phyloP scores from a whole-genome alignment of 2,888 invertebrate species.

The Ormyrus pomaceus region DNA sequence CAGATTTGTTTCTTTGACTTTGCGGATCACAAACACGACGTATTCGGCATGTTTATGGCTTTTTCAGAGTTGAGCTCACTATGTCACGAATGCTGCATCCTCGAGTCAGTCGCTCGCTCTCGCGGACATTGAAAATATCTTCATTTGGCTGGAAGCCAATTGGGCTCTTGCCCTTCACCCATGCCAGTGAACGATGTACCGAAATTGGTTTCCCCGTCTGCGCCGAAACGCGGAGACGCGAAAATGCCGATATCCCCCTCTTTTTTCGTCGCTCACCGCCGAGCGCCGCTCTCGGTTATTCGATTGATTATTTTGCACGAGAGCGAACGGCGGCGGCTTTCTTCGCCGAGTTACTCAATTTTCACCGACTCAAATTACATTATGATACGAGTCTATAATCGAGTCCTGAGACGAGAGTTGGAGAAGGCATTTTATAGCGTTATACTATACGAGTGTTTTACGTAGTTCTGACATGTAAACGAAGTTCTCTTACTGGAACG shows the following conservation, averaged over 20 bases:
- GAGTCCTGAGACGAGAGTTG: too few relatives aligned
- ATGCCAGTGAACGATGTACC: slow-evolving; percentile 72
- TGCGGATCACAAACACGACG: slow-evolving; percentile 5
- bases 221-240: slow-evolving; percentile 54
- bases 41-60: slow-evolving; percentile 54
- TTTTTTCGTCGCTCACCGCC: neutral
- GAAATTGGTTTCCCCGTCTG: slow-evolving; percentile 69
- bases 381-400: slow-evolving; percentile 1
- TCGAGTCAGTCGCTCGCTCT: neutral
- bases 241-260: slow-evolving; percentile 42
- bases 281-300: neutral
- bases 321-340: neutral
- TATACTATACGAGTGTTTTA: too few relatives aligned
- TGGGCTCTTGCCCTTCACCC: slow-evolving; percentile 73
- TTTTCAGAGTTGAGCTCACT: slow-evolving; percentile 36
- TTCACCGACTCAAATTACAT: slow-evolving; percentile 9
- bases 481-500: too few relatives aligned
- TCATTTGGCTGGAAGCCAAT: slow-evolving; percentile 72
- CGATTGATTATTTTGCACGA: slow-evolving; percentile 22
- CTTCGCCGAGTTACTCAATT: slow-evolving; percentile 9
- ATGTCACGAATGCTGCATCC: slow-evolving; percentile 45
- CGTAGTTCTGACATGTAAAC: too few relatives aligned
- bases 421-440: too few relatives aligned
- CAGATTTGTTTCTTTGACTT: too few relatives aligned
- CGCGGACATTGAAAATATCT: slow-evolving; percentile 71